Percentiles rank a stretch among this genome's conserved stretches.
Conservation (phyloP, 1,140 invertebrate species). For the Aphis craccivora region DNA sequence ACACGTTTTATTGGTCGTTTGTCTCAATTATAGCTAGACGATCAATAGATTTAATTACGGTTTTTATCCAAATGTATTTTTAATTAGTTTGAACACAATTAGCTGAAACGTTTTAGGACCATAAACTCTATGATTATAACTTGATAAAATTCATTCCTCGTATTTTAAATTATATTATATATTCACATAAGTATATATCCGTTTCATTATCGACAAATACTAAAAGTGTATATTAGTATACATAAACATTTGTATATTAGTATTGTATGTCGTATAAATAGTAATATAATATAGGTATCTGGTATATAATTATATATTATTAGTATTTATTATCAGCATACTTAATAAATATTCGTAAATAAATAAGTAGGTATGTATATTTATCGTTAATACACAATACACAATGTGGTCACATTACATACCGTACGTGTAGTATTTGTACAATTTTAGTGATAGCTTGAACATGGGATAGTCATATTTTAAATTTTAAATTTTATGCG, state of each 20-base stretch:
- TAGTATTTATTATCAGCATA: neutral
- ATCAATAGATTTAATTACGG: neutral
- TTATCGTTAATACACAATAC: neutral
- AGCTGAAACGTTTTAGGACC: neutral
- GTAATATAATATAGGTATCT: neutral
- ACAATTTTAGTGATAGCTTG: neutral
- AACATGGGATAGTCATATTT: neutral
- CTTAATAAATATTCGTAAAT: neutral
- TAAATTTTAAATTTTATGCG: neutral
- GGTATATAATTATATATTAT: neutral
- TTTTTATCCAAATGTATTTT: neutral
- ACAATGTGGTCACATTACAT: neutral
- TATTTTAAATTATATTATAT: neutral
- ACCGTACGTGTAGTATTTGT: neutral
- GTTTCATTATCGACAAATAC: neutral
- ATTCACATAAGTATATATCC: neutral
- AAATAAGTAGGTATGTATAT: neutral
- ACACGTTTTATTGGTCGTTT: constrained; percentile 5
- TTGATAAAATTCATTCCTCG: neutral
- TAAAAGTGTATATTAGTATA: neutral
- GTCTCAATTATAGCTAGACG: neutral
- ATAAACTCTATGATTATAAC: neutral
- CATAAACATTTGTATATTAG: neutral
- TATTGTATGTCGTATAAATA: neutral
- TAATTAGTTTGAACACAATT: constrained; percentile 4